Conservation (phyloP, 1,140 invertebrate genomes). For the Scylla paramamosain region DNA sequence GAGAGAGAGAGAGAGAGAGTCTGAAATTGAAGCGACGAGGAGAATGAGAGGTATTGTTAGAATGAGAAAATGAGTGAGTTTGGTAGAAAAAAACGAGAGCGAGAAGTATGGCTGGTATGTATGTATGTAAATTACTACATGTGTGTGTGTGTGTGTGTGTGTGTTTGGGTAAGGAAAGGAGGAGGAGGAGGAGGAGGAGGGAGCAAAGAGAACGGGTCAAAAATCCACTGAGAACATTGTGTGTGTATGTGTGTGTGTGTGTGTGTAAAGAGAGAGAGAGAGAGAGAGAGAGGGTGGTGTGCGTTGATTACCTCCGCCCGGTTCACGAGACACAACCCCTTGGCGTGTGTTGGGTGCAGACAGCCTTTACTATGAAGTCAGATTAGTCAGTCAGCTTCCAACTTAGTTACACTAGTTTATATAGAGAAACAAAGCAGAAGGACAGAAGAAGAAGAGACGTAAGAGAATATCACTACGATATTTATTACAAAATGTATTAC, state of each 20-base stretch:
- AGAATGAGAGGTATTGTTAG: too few relatives aligned
- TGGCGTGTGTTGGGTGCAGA: too few relatives aligned
- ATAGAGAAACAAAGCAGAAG: not conserved
- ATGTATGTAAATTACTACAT: too few relatives aligned
- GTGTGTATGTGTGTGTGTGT: not conserved
- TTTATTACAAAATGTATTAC: constrained; percentile 17
- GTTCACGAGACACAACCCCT: not conserved
- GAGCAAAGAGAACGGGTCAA: not conserved
- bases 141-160: not conserved
- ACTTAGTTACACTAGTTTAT: not conserved
- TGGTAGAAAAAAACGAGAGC: too few relatives aligned
- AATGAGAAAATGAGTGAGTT: too few relatives aligned
- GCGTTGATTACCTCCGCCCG: not conserved
- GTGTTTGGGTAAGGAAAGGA: not conserved
- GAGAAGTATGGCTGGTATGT: too few relatives aligned
- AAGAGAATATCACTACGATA: not conserved
- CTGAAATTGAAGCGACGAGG: not conserved
- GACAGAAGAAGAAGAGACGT: not conserved
- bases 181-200: not conserved
- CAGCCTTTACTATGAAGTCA: not conserved
- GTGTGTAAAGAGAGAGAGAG: not conserved
- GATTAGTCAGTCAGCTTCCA: not conserved
- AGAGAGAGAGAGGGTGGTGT: not conserved
- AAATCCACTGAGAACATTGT: too few relatives aligned
- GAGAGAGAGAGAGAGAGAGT: not conserved